Conservation (phyloP, 1,140 invertebrate species). For the Pseudomyrmex dendroicus region DNA sequence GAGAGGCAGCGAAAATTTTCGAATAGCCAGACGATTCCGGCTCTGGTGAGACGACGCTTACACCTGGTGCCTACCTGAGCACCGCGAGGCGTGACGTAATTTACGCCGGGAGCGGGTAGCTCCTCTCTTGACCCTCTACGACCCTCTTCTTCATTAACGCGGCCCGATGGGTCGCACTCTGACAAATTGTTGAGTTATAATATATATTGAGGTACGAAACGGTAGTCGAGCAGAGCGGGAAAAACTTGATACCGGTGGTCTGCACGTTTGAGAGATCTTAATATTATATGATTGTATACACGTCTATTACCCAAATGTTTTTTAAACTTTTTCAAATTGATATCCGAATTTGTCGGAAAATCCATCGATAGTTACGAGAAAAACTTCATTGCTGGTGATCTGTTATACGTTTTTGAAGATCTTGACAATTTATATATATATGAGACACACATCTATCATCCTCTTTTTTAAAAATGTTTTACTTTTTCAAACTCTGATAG, state of each 20-base stretch:
- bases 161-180: conserved; percentile 11
- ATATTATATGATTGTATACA: conserved; percentile 1
- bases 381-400: background rate
- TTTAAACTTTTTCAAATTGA: background rate
- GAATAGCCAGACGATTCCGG: conserved; percentile 60
- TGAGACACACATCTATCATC: too few species aligned
- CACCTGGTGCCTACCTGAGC: conserved; percentile 76
- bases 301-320: background rate
- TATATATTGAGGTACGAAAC: background rate
- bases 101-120: conserved; percentile 34
- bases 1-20: conserved; percentile 58
- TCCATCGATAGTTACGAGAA: background rate
- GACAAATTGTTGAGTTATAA: conserved; percentile 49
- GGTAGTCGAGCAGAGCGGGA: background rate
- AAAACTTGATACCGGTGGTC: background rate
- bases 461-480: too few species aligned
- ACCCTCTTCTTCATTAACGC: conserved; percentile 54
- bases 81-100: conserved; percentile 73
- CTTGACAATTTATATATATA: background rate
- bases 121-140: conserved; percentile 30
- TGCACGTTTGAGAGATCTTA: background rate
- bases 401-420: background rate
- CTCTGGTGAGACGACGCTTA: conserved; percentile 48
- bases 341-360: too few species aligned
- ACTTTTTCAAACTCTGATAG: too few species aligned